phyloP scores from a whole-genome alignment of 2,797 vertebrate genomes.

The Lerista edwardsae region DNA sequence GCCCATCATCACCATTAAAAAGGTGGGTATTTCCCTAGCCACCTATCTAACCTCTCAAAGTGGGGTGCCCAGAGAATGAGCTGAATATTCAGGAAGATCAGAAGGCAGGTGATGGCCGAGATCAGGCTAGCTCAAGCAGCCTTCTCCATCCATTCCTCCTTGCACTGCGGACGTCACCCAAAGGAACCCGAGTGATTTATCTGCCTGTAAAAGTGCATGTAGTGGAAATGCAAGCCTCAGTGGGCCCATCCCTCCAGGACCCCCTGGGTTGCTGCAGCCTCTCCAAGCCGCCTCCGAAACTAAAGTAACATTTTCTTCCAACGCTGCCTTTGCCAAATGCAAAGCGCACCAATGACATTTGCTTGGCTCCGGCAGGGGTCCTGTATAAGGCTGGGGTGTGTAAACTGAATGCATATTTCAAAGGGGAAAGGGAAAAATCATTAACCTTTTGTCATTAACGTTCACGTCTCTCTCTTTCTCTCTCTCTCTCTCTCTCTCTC shows the following conservation, averaged over 20 bases:
- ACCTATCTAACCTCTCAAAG: neutral
- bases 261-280: conserved; percentile 21
- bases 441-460: conserved; percentile 79
- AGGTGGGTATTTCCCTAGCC: no score
- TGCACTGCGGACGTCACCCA: neutral
- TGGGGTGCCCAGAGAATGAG: neutral
- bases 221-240: conserved; percentile 41
- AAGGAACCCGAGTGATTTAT: conserved; percentile 24
- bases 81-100: neutral
- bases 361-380: conserved; percentile 63
- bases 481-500: no score
- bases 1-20: no score
- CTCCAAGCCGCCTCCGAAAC: conserved; percentile 60
- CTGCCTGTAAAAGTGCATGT: neutral
- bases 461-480: conserved; percentile 55
- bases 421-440: conserved; percentile 67
- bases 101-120: neutral
- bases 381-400: conserved; percentile 42
- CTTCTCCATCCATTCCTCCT: neutral
- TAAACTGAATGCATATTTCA: conserved; percentile 73
- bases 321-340: conserved; percentile 57
- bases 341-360: conserved; percentile 62
- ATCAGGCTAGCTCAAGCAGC: neutral
- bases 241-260: conserved; percentile 26
- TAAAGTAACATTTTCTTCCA: conserved; percentile 66